Base-by-base conservation (phyloP, 2,888 invertebrate species). In the Troglohyphantes excavatus region DNA sequence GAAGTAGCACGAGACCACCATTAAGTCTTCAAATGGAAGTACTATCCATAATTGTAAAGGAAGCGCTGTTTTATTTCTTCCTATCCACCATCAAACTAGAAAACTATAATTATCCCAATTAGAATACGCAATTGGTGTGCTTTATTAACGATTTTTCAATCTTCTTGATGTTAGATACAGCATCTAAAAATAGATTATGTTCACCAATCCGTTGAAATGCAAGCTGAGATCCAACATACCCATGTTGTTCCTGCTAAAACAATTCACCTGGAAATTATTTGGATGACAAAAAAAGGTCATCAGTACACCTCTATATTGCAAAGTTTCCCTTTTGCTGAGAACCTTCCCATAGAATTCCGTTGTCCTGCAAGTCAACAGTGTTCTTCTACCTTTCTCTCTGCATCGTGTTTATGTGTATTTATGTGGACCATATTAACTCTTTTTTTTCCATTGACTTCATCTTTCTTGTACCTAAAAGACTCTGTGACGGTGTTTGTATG, bases 401-500 rank as follows among this genome's bases (percentile, higher is more conserved):
- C 21, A 68, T 39, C 27, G 33, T 82, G 82, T 21, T 61, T 72
- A 46, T 78, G 29, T 85, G 1, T 33, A 53, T 27, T 59, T 21
- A 33, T 76, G 78, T 78, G 59, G 65, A 76, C 68, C 76, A 85
- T 70, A 43, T n/a, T 61, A 61, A 85, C 78, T 43, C 61, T 78
- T 79, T 81, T 81, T 26, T 72, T 82, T 83, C 75, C 75, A 75
- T 68, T 53, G n/a, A 27, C 53, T 70, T 72, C 46, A 29, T 59
- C 29, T 33, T 61, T 68, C 27, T 68, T 82, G 19, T 23, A 27
- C 43, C 46, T 39, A 39, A 19, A 23, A 19, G 13, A 70, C 39
- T 68, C 26, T 26, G 76, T 39, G 46, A 68, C 68, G 67, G 39
- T 59, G 29, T 78, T 70, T 59, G 19, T 72, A 23, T 72, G 23